A percentile compares a stretch with the other conserved stretches of the same genome.
Evolutionary conservation across 2,888 invertebrate genomes (phyloP).

Genomic region (Oxycera nigricornis): DNA sequence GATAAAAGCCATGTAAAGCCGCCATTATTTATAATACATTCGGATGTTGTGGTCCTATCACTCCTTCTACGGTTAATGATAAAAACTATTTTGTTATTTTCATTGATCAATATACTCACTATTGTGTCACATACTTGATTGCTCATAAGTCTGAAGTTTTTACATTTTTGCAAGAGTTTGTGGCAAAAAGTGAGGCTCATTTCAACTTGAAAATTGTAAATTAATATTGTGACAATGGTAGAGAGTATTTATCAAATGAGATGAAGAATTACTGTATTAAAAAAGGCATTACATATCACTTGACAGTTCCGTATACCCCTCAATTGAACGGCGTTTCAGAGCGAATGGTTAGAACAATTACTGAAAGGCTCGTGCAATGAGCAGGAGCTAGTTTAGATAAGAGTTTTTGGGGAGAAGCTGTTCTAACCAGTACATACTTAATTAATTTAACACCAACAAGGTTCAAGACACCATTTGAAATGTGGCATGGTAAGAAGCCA

Average conservation of each 20-base stretch:
- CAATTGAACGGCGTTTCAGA: constrained; percentile 56
- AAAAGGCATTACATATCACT: constrained; percentile 53
- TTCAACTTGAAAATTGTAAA: constrained; percentile 51
- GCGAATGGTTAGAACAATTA: constrained; percentile 54
- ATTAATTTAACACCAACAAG: constrained; percentile 56
- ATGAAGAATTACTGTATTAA: constrained; percentile 51
- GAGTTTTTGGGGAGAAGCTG: constrained; percentile 57
- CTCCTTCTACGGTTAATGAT: constrained; percentile 53
- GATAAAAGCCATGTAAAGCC: constrained; percentile 50
- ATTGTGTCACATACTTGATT: constrained; percentile 50
- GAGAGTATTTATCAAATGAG: constrained; percentile 52
- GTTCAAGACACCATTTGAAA: constrained; percentile 56
- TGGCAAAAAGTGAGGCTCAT: constrained; percentile 48
- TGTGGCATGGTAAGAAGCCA: constrained; percentile 57
- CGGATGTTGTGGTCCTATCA: constrained; percentile 56
- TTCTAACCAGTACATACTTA: constrained; percentile 56
- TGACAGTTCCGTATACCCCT: constrained; percentile 55
- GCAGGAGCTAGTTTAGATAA: constrained; percentile 53
- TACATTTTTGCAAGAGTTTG: constrained; percentile 48
- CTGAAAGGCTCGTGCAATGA: constrained; percentile 54
- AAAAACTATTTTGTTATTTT: constrained; percentile 55
- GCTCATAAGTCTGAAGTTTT: constrained; percentile 52
- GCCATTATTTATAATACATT: constrained; percentile 55
- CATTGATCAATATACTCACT: constrained; percentile 56
- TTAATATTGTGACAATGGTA: constrained; percentile 52